phyloP scores from a whole-genome alignment of 2,113 vertebrate species.

The Melanerpes formicivorus region DNA sequence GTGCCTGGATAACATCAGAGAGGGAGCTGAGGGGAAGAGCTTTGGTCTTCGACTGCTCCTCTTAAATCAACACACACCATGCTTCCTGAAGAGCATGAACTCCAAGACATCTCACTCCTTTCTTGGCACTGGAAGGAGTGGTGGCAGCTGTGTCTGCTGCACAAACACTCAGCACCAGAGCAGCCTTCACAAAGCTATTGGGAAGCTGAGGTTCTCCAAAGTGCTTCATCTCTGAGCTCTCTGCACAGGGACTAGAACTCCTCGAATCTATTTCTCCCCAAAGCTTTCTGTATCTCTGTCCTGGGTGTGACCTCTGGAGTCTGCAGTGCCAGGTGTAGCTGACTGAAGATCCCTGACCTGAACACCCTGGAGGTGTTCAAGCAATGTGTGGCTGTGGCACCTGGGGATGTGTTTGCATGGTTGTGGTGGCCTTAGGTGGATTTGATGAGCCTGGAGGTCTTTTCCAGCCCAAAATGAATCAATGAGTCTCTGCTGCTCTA shows the following conservation, averaged over 20 bases:
- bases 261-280: neutral
- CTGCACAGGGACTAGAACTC: neutral
- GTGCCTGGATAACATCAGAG: neutral
- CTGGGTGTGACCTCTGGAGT: neutral
- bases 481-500: rapidly evolving
- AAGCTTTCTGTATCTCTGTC: neutral
- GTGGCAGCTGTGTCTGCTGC: neutral
- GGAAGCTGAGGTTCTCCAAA: neutral
- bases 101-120: neutral
- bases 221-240: neutral
- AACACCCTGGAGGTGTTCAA: too few species aligned
- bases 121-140: neutral
- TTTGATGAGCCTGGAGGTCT: too few species aligned
- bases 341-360: rapidly evolving
- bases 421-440: too few species aligned
- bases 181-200: neutral
- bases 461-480: too few species aligned
- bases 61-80: neutral
- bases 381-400: too few species aligned
- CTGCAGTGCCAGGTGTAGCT: rapidly evolving
- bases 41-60: neutral
- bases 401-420: too few species aligned
- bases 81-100: neutral
- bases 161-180: neutral
- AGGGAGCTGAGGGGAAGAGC: neutral